Conservation (phyloP, 1,140 invertebrate species). For the Brachystomella parvula region DNA sequence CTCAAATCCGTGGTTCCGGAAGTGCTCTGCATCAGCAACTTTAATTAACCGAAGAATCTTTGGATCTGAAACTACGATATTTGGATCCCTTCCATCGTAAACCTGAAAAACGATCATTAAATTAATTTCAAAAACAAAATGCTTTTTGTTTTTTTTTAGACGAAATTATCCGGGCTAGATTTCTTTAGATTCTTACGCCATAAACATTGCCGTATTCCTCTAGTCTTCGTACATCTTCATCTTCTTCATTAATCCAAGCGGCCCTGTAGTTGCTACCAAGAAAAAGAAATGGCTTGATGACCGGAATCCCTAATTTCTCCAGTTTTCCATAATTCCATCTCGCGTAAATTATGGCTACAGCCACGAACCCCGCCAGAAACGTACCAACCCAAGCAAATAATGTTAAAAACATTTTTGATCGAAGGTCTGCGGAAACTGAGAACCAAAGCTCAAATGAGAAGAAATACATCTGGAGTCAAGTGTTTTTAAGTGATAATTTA, state of each 20-base stretch:
- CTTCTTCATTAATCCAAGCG: slow-evolving; percentile 19
- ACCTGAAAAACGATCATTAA: slow-evolving; percentile 2
- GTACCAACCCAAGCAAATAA: neutral
- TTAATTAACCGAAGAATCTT: slow-evolving; percentile 48
- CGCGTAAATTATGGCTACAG: slow-evolving; percentile 19
- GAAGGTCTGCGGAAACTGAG: too few relatives aligned
- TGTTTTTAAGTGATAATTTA: too few relatives aligned
- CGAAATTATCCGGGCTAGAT: too few relatives aligned
- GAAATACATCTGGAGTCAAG: too few relatives aligned
- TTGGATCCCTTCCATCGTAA: slow-evolving; percentile 20
- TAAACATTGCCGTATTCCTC: slow-evolving; percentile 30
- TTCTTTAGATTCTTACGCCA: slow-evolving; percentile 22
- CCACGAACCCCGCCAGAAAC: neutral
- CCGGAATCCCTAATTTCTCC: slow-evolving; percentile 28
- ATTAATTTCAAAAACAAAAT: neutral
- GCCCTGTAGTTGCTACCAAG: slow-evolving; percentile 26
- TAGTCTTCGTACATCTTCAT: slow-evolving; percentile 24
- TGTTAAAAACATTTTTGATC: neutral
- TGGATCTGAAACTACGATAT: slow-evolving; percentile 39
- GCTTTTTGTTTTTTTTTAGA: too few relatives aligned
- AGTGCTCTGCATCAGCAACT: slow-evolving; percentile 50
- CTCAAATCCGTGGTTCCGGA: slow-evolving; percentile 45
- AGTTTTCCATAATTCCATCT: slow-evolving; percentile 35
- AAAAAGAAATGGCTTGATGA: slow-evolving; percentile 24
- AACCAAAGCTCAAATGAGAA: too few relatives aligned